Conservation (phyloP, 2,113 vertebrate genomes). For the Crotalus horridus region DNA sequence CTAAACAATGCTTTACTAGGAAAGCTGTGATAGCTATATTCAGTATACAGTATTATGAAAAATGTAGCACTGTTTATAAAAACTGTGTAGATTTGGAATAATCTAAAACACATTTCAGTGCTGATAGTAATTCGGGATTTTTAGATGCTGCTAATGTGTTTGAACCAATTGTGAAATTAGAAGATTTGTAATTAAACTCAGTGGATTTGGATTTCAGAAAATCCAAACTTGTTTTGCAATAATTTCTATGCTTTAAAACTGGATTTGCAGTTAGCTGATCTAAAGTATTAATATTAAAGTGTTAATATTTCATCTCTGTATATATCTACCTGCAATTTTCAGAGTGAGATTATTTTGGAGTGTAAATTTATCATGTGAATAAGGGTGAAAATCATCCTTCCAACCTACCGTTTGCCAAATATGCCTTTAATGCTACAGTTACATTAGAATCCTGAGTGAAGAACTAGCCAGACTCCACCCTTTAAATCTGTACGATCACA, state of each 20-base stretch:
- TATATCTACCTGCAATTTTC: neutral
- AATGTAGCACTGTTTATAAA: neutral
- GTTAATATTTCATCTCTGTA: neutral
- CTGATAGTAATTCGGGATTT: neutral
- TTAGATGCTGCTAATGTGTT: neutral
- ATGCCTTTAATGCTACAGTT: neutral
- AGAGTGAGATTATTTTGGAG: neutral
- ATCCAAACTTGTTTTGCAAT: neutral
- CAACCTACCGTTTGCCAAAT: neutral
- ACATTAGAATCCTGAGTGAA: neutral
- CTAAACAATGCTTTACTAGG: constrained; percentile 9
- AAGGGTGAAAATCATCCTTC: neutral
- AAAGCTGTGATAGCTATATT: neutral
- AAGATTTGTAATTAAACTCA: neutral
- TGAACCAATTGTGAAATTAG: neutral
- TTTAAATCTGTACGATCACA: neutral
- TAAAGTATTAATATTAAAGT: neutral
- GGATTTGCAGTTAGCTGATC: neutral
- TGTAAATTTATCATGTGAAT: neutral
- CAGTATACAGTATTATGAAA: neutral
- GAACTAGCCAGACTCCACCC: neutral
- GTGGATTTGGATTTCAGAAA: neutral
- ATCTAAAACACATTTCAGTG: neutral
- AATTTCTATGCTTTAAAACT: neutral
- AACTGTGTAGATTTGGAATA: neutral